Base-by-base conservation (phyloP, 2,797 vertebrate genomes). In the Carcharodon carcharias region DNA sequence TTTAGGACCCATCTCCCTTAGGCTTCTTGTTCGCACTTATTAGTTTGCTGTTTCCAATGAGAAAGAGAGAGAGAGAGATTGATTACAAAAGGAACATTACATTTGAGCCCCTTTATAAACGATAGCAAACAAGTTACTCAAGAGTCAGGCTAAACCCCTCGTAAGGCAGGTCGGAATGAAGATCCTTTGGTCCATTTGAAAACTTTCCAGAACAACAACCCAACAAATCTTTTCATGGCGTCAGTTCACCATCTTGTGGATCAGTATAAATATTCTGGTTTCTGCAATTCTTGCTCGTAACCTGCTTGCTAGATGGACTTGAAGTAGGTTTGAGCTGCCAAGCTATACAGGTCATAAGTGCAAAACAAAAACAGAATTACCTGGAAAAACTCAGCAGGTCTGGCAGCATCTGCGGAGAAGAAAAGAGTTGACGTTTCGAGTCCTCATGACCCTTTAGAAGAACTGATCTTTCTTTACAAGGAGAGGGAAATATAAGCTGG, bases 11-110 rank as follows among this genome's bases (percentile, higher is more conserved):
- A 73, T 77, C 94, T 73, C 69, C 67, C n/a, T 77, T 95, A 9
- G 94, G 45, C 50, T 95, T 95, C 94, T 95, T 95, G 69, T 95
- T 95, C 94, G 56, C 9, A 35, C 69, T 95, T 77, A 77, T n/a
- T 95, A 67, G 91, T 63, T 77, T 77, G 67, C 94, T 95, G 94
- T 73, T 95, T 23, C 73, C 18, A 1, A 9, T 73, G 63, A 65
- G n/a, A 54, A 26, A 40, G n/a, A 93, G 40, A 85, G 18, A 50
- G 35, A 61, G 4, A n/a, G 26, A 95, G 50, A 35, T 50, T 73
- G 56, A 95, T 56, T 35, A 35, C 16, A 26, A 95, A 95, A 95
- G n/a, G n/a, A 93, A 11, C n/a, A 58, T 67, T 9, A 93, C 21
- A 4, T n/a, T 40, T 61, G 5, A 45, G 11, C 21, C 61, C n/a